Percentiles rank a stretch among this genome's conserved stretches.
Evolutionary conservation across 2,797 vertebrate species (phyloP).

Genomic region (Malacoraja senta): DNA sequence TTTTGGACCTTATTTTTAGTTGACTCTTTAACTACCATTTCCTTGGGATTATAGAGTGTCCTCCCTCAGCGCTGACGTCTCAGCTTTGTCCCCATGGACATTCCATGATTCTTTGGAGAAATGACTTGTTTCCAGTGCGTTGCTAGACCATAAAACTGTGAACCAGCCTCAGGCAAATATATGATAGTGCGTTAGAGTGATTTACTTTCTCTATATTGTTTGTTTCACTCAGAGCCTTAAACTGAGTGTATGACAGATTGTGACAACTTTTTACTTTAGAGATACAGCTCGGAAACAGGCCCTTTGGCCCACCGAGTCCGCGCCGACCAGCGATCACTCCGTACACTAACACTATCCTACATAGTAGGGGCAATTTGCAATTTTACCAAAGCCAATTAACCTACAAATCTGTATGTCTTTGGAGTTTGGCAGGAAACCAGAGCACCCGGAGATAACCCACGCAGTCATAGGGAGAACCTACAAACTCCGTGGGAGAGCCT

Average conservation of each 20-base stretch:
- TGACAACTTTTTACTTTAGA: not conserved
- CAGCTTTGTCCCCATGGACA: not conserved
- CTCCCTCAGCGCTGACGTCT: not conserved
- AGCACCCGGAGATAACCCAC: too few relatives aligned
- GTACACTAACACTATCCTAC: too few relatives aligned
- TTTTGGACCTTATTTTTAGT: not conserved
- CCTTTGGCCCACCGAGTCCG: too few relatives aligned
- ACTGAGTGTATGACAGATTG: not conserved
- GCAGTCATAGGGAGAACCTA: too few relatives aligned
- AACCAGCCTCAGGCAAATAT: not conserved
- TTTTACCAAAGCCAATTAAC: too few relatives aligned
- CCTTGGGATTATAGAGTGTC: not conserved
- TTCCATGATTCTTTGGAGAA: not conserved
- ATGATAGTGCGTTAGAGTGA: not conserved
- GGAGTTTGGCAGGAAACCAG: too few relatives aligned
- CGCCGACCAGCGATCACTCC: too few relatives aligned
- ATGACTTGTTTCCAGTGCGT: not conserved
- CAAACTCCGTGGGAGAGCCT: too few relatives aligned
- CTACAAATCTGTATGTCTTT: too few relatives aligned
- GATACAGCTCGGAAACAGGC: too few relatives aligned
- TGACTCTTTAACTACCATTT: not conserved
- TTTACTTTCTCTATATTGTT: not conserved
- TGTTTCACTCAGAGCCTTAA: not conserved
- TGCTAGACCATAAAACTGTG: not conserved
- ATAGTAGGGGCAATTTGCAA: too few relatives aligned